Percentiles rank a stretch among this genome's conserved stretches.
These are phyloP conservation scores for Parnassius orleans DNA, from an alignment of 2,888 invertebrate species.

Conservation along the genomic window DNA sequence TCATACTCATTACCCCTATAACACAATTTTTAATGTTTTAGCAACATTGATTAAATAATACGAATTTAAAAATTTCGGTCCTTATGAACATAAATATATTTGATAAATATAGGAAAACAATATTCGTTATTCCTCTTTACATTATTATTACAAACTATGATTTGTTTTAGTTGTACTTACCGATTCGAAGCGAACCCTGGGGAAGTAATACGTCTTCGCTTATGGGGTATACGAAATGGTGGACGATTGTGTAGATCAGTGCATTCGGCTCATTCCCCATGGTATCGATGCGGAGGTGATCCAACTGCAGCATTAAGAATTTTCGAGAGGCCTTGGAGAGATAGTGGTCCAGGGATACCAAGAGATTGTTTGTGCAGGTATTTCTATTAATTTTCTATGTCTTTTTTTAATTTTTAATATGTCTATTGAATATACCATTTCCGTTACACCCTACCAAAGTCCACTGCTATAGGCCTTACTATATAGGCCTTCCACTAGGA, in stretches of 20 bases:
- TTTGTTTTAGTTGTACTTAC: constrained; percentile 86
- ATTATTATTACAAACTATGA: too few relatives aligned
- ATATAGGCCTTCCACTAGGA: too few relatives aligned
- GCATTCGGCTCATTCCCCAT: constrained; percentile 83
- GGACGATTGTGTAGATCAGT: constrained; percentile 81
- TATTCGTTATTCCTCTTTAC: too few relatives aligned
- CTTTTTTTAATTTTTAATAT: neutral
- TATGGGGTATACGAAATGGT: constrained; percentile 86
- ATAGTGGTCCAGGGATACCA: constrained; percentile 82
- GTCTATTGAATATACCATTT: too few relatives aligned
- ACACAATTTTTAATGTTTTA: too few relatives aligned
- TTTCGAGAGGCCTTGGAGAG: constrained; percentile 87
- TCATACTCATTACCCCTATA: neutral
- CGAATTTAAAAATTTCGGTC: too few relatives aligned
- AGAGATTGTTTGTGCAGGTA: constrained; percentile 90
- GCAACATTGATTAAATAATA: too few relatives aligned
- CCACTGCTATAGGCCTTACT: too few relatives aligned
- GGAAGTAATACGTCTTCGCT: constrained; percentile 88
- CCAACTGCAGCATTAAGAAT: constrained; percentile 86
- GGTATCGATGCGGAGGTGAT: constrained; percentile 86
- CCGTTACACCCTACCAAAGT: too few relatives aligned
- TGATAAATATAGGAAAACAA: too few relatives aligned
- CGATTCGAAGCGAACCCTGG: constrained; percentile 92
- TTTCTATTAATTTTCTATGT: neutral
- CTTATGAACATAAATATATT: too few relatives aligned